Evolutionary conservation across 2,888 invertebrate species (phyloP), one percentile per base, ranked within the genome.

Genomic region (Pyrrhopygopsis socrates): DNA sequence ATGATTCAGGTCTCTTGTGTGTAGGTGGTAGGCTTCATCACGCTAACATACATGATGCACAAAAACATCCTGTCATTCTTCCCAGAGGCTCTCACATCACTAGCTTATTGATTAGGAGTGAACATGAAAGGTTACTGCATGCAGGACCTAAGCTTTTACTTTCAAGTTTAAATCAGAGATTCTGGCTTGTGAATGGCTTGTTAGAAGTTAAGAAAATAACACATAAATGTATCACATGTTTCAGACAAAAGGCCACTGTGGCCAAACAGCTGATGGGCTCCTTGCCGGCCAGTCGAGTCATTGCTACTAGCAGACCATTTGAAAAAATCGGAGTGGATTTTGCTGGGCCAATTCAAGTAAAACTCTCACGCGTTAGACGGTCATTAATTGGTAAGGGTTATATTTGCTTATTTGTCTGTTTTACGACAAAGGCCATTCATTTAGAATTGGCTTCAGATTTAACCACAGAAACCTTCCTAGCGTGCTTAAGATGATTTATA

Each of bases 1-100:
- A 91, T 70, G 29, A 34, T 0, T 20, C 74, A 2, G 85, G 78
- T 11, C 2, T 91, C 13, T 2, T 92, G 0, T 63, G 90, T 30
- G 89, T 91, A 20, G 89, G 90, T 29, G 91, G 92, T 4, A 65
- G 91, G 24, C 27, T 92, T 9, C 63, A 89, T 18, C 76, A 92
- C 45, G 45, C 54, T 30, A 88, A n/a, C 20, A 78, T 22, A 24
- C 90, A 0, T 18, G 78, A 13, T 81, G 38, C 75, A 13, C 81
- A 89, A 38, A 89, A 83, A 58, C 88, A 90, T 68, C 91, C 86
- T 29, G 68, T 87, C 3, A 84, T 92, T 27, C 65, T 92, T n/a
- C 80, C 90, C 2, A 88, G 82, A 54, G 24, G 5, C 20, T 87
- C 86, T 74, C 20, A 6, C 0, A 77, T 91, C 11, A 88, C 86